Evolutionary conservation across 2,888 invertebrate species (phyloP).

Genomic region (Spodoptera exigua): DNA sequence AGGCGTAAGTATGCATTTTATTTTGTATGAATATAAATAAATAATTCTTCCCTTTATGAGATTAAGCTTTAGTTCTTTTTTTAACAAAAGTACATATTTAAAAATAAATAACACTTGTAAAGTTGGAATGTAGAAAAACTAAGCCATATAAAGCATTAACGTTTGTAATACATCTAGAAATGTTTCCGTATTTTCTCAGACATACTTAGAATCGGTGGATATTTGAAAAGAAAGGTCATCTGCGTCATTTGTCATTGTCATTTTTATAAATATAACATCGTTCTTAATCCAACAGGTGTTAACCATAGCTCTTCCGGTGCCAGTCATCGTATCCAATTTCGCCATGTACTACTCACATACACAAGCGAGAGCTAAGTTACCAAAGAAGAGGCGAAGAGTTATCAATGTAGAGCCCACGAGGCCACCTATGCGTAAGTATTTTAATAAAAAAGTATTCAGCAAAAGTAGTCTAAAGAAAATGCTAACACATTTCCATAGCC

Average conservation of each 20-base stretch:
- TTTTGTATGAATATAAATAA: too few relatives aligned
- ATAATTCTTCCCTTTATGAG: too few relatives aligned
- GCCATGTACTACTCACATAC: slow-evolving; percentile 98
- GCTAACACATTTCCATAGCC: too few relatives aligned
- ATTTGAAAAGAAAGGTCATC: too few relatives aligned
- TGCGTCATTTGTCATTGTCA: too few relatives aligned
- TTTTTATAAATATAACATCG: neutral
- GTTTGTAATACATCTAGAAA: too few relatives aligned
- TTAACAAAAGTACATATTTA: too few relatives aligned
- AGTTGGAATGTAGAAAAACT: too few relatives aligned
- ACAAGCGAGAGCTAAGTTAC: slow-evolving; percentile 99
- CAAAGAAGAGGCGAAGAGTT: slow-evolving; percentile 98
- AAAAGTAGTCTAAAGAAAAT: too few relatives aligned
- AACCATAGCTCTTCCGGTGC: slow-evolving; percentile 99
- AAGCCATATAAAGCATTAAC: too few relatives aligned
- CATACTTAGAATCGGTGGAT: too few relatives aligned
- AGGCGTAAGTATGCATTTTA: slow-evolving; percentile 91
- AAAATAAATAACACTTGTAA: neutral
- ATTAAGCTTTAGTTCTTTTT: too few relatives aligned
- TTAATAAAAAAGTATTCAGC: neutral
- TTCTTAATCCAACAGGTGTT: slow-evolving; percentile 85
- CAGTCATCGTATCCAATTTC: slow-evolving; percentile 99
- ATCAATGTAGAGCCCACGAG: slow-evolving; percentile 98
- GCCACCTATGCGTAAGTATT: slow-evolving; percentile 88
- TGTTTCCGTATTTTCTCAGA: neutral